Base-by-base conservation (phyloP, 1,140 invertebrate genomes). In the Sitobion miscanthi region DNA sequence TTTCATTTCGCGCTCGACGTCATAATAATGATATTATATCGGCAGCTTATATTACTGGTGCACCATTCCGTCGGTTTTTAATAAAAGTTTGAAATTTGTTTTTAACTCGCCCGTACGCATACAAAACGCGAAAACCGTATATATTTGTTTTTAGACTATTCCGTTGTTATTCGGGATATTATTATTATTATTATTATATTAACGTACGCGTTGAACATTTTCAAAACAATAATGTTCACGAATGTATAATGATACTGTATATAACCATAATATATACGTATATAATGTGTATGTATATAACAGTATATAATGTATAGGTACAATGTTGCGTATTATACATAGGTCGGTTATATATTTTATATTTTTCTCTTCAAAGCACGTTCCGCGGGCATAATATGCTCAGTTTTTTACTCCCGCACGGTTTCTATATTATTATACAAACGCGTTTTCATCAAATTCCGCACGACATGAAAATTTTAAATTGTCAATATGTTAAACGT, bases 41-140 rank as follows among this genome's bases (percentile, higher is more conserved):
- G 62, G 62, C 30, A 69, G 62, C 62, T 69, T n/a, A 69, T 69
- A 69, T n/a, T 30, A 69, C 45, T 47, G 45, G 25, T 47, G 45
- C 62, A n/a, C 62, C 30, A 69, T 69, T 69, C 62, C 62, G 30
- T 69, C 3, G 30, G 30, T 69, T 69, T 69, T 69, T 69, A 69
- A 69, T 69, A 69, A 69, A 69, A 69, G 62, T 69, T 69, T 69
- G 62, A 69, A 69, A 69, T n/a, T 69, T 69, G 62, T 69, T 69
- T 69, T 69, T 69, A 69, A 69, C 62, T 69, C 1, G 62, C 62
- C 30, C 3, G 30, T 69, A 1, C 62, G 62, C 62, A 69, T 69
- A 69, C 30, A 30, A 69, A 69, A 69, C 30, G 30, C 62, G 30
- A 69, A 69, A 69, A 30, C 62, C 30, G 62, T 69, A 69, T 30